Percentiles rank a stretch among this genome's conserved stretches.
Conservation (phyloP, 2,888 invertebrate genomes). For the Priocnemis perturbator region DNA sequence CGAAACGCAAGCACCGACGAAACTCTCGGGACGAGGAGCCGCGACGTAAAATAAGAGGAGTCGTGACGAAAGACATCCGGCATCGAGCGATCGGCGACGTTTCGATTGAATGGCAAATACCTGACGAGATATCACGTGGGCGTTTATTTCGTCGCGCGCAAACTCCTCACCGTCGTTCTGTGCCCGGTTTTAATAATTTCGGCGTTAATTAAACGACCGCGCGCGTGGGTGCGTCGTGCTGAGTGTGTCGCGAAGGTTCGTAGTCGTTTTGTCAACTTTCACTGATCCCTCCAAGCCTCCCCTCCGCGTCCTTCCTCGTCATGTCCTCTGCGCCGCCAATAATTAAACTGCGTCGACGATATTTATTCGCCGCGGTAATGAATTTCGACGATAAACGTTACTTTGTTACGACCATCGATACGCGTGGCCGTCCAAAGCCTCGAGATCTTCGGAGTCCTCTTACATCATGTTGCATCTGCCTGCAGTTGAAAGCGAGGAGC, state of each 20-base stretch:
- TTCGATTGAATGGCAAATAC: too few species aligned
- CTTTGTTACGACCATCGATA: neutral
- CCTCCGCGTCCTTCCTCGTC: neutral
- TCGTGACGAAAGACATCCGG: too few species aligned
- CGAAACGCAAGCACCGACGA: too few species aligned
- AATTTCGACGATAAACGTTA: neutral
- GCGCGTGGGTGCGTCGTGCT: slow-evolving; percentile 49
- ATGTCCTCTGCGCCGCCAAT: neutral
- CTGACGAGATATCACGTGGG: slow-evolving; percentile 31
- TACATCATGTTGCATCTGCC: too few species aligned
- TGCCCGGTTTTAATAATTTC: slow-evolving; percentile 49
- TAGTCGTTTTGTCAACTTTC: slow-evolving; percentile 56
- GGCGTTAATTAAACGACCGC: slow-evolving; percentile 53
- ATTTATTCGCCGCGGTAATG: neutral
- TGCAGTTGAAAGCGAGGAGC: neutral
- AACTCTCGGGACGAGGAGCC: too few species aligned
- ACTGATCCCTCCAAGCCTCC: slow-evolving; percentile 42
- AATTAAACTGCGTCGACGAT: neutral
- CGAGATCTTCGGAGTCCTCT: too few species aligned
- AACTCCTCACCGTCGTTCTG: slow-evolving; percentile 30
- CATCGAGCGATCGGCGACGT: too few species aligned
- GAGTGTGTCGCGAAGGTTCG: slow-evolving; percentile 32
- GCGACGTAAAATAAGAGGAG: too few species aligned
- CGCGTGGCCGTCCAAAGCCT: too few species aligned
- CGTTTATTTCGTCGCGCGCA: slow-evolving; percentile 45